Base-by-base conservation (phyloP, 2,888 invertebrate genomes). In the Neria commutata region DNA sequence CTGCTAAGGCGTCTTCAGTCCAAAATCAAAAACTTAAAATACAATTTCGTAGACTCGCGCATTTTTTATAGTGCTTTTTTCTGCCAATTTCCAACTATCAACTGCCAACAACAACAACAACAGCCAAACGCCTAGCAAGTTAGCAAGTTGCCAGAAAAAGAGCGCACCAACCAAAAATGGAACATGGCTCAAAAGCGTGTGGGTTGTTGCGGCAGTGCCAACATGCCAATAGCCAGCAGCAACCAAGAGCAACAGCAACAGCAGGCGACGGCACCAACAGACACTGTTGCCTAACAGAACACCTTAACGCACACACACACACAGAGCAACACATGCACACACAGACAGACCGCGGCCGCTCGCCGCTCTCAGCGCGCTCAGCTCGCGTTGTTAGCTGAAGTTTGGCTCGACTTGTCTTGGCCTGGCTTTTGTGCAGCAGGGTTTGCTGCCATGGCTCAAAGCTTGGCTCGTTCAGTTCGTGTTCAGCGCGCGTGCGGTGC, bases 401-500 rank as follows among this genome's bases (percentile, higher is more conserved):
- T 8, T 45, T 45, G 17, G 26, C 26, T 23, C 21, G 6, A 21
- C 3, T 33, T 33, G 17, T 11, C 25, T 50, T 16, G 26, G 33
- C 50, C 51, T 50, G 29, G 42, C 50, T 50, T 40, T 54, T 40
- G 49, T 42, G 29, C 40, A 25, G 33, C 29, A 17, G 29, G 29
- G 34, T 37, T 60, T 49, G 45, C 50, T 10, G 19, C 37, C 33
- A 23, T 17, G 25, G 33, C 52, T 16, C 49, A 29, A 55, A 58
- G 61, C 69, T 67, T 61, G 58, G 54, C 54, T 42, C 60, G 63
- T 72, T 75, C 77, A 75, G 75, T 75, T 75, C 71, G 71, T 67
- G 69, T 68, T 64, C 60, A 73, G 73, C 72, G 67, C 72, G 75
- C 75, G 74, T 74, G 73, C 76, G 76, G 75, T 74, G 71, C 71